Base-by-base conservation (phyloP, 1,140 invertebrate species). In the Drosophila sp. region DNA sequence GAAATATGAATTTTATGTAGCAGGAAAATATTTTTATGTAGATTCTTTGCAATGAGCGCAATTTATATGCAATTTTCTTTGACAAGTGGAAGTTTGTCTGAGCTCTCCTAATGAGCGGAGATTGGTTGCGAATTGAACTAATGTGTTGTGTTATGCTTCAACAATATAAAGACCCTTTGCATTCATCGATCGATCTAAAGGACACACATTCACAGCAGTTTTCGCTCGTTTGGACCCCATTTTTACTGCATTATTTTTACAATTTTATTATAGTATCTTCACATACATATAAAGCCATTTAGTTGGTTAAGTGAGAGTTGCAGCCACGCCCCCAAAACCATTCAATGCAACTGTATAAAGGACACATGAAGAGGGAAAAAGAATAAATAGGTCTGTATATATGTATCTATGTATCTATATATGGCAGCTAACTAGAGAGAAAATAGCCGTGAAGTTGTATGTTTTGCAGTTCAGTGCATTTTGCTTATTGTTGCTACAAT, bases 1-100 rank as follows among this genome's bases (percentile, higher is more conserved):
- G 64, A 65, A 86, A 87, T 76, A 73, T 76, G 72, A 83, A 83
- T 70, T 83, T 76, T 74, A 75, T 74, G 68, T 75, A 73, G 38
- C 70, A 57, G 64, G 67, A 67, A 78, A 87, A 74, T 80, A 89
- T 72, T 87, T 75, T 66, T 60, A 83, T 83, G 76, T 66, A 75
- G 66, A 77, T 89, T 83, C 60, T 38, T 23, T 50, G 75, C 78
- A 87, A 87, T 87, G 84, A 89, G 70, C 56, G 66, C 80, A 84
- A 87, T 87, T 89, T 89, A 84, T 87, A 87, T 84, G 80, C 84
- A 87, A 72, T 78, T 80, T 84, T 71, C 67, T 71, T 56, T 50
- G 23, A 27, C 44, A 50, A 50, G 44, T 41, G 47, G 66, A 73
- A 65, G 56, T 58, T 58, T 38, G 56, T 32, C 23, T 35, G 17